These are phyloP conservation scores for Anableps anableps DNA, from an alignment of 2,797 vertebrate genomes.

Conservation along the genomic window DNA sequence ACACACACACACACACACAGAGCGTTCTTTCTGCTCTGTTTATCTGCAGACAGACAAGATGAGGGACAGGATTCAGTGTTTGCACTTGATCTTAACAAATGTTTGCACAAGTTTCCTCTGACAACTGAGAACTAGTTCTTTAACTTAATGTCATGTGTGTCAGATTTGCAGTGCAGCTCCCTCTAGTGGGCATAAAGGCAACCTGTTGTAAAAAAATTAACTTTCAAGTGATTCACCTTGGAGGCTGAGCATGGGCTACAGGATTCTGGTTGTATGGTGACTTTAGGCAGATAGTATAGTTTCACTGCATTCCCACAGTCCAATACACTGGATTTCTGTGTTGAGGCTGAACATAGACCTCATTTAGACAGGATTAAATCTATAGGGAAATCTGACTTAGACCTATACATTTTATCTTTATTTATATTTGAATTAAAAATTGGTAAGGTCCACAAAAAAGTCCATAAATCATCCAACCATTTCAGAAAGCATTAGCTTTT, in stretches of 20 bases:
- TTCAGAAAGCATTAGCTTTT: background rate
- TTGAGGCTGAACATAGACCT: background rate
- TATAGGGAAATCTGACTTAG: background rate
- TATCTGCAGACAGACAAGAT: slow-evolving; percentile 41
- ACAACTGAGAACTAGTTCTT: slow-evolving; percentile 1
- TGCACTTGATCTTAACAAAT: slow-evolving; percentile 3
- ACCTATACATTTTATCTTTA: background rate
- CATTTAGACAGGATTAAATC: background rate
- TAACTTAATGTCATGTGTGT: background rate
- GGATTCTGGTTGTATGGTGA: background rate
- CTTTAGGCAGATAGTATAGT: background rate
- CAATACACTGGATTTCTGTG: background rate
- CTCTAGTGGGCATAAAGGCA: slow-evolving; percentile 57
- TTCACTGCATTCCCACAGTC: background rate
- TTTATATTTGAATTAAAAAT: background rate
- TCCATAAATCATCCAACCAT: background rate
- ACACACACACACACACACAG: slow-evolving; percentile 21
- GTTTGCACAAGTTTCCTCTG: slow-evolving; percentile 8
- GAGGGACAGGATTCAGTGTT: slow-evolving; percentile 24
- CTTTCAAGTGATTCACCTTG: background rate
- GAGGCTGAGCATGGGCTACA: background rate
- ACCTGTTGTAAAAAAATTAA: background rate
- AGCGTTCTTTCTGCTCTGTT: slow-evolving; percentile 25
- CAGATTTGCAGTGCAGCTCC: slow-evolving; percentile 49
- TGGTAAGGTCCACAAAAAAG: background rate